A percentile compares a stretch with the other conserved stretches of the same genome.
These are phyloP conservation scores for Chloroclysta siterata DNA, from an alignment of 2,888 invertebrate genomes.

Conservation along the genomic window DNA sequence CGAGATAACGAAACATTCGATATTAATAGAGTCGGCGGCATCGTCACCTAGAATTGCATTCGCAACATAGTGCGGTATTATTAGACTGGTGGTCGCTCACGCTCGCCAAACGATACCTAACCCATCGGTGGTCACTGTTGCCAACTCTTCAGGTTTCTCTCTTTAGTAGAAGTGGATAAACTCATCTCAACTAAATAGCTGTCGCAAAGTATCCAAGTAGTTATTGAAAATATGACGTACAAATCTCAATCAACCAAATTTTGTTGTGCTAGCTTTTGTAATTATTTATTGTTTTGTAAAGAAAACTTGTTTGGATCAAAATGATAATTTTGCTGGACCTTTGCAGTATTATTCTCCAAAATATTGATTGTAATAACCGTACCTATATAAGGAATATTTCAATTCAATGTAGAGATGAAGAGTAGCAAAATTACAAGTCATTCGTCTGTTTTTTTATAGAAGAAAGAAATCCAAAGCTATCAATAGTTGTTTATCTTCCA, in stretches of 20 bases:
- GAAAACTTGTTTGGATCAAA: too few relatives aligned
- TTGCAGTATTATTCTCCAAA: too few relatives aligned
- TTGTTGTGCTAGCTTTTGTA: too few relatives aligned
- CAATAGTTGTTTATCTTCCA: neutral
- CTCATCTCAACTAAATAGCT: constrained; percentile 7
- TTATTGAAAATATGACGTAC: too few relatives aligned
- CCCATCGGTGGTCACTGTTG: constrained; percentile 20
- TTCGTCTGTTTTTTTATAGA: neutral
- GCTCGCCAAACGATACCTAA: constrained; percentile 49
- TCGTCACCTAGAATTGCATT: constrained; percentile 72
- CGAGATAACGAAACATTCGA: constrained; percentile 56
- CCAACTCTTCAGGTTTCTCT: constrained; percentile 14
- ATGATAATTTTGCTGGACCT: too few relatives aligned
- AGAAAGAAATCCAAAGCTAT: neutral
- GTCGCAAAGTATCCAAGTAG: neutral
- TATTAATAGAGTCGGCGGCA: constrained; percentile 59
- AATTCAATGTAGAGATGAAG: too few relatives aligned
- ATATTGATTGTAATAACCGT: too few relatives aligned
- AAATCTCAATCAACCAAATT: too few relatives aligned
- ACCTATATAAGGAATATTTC: too few relatives aligned
- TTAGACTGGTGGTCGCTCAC: constrained; percentile 50
- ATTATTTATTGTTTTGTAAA: too few relatives aligned
- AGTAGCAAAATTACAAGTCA: neutral
- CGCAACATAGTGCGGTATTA: constrained; percentile 62
- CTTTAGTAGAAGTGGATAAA: constrained; percentile 4